These are phyloP conservation scores for Greenwoodochromis staneri DNA, from an alignment of 2,113 vertebrate species.

Conservation along the genomic window DNA sequence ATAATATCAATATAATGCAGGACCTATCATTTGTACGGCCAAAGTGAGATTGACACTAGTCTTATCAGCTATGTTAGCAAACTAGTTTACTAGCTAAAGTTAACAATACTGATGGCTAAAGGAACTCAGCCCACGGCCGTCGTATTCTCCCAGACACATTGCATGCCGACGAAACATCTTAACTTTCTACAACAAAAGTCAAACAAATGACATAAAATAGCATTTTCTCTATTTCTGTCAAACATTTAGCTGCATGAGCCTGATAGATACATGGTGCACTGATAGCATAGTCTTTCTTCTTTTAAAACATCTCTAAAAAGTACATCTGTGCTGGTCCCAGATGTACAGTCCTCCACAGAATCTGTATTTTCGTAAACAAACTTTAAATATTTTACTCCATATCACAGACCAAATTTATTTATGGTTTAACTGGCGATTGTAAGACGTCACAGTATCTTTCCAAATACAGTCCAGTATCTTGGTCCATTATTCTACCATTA, in stretches of 20 bases:
- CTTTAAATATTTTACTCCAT: neutral
- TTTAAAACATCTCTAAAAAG: neutral
- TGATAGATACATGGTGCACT: neutral
- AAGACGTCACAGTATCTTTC: fast-evolving
- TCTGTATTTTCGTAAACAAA: neutral
- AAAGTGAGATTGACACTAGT: neutral
- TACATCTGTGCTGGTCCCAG: fast-evolving
- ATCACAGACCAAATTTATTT: neutral
- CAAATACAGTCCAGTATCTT: neutral
- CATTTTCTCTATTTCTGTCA: neutral
- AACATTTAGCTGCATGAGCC: neutral
- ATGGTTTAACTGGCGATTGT: neutral
- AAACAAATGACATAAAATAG: neutral
- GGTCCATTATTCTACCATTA: neutral
- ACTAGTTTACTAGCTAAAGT: neutral
- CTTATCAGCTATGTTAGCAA: neutral
- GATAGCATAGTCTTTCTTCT: neutral
- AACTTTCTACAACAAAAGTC: neutral
- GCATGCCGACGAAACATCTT: neutral
- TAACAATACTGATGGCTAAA: neutral
- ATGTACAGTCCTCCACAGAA: neutral
- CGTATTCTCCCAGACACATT: fast-evolving
- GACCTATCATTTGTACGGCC: neutral
- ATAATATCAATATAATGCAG: neutral
- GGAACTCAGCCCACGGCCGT: neutral